Evolutionary conservation across 1,140 invertebrate species (phyloP).

Genomic region (Drosophila simulans): DNA sequence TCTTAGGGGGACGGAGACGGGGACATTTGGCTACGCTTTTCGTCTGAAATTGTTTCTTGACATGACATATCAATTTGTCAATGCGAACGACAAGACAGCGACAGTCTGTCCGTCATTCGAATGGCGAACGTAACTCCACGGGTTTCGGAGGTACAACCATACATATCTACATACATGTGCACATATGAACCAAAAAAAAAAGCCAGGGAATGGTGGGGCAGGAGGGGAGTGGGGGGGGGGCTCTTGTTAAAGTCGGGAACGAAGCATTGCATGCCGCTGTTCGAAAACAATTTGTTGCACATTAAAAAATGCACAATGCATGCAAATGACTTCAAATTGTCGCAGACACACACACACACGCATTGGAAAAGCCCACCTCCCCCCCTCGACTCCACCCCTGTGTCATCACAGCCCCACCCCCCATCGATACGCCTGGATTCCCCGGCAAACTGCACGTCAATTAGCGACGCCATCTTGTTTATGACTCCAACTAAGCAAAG

Average conservation of each 20-base stretch:
- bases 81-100: constrained; percentile 65
- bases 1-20: neutral
- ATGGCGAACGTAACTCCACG: neutral
- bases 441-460: constrained; percentile 61
- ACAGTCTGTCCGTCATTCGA: constrained; percentile 42
- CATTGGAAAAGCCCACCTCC: neutral
- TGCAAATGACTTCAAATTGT: constrained; percentile 80
- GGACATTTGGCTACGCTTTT: constrained; percentile 73
- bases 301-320: constrained; percentile 80
- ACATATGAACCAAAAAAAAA: too few relatives aligned
- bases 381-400: neutral
- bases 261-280: constrained; percentile 71
- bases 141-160: neutral
- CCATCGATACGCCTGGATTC: constrained; percentile 61
- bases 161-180: too few relatives aligned
- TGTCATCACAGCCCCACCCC: neutral
- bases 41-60: constrained; percentile 83
- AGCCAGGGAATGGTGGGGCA: neutral
- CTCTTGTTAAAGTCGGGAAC: constrained; percentile 47
- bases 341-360: constrained; percentile 23
- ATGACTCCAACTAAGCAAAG: constrained; percentile 59
- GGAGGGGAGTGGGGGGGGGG: neutral
- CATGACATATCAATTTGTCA: constrained; percentile 84
- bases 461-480: constrained; percentile 77
- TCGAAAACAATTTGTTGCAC: constrained; percentile 81